Evolutionary conservation across 2,888 invertebrate species (phyloP), one percentile per base, ranked within the genome.

Genomic region (Atethmia centrago): DNA sequence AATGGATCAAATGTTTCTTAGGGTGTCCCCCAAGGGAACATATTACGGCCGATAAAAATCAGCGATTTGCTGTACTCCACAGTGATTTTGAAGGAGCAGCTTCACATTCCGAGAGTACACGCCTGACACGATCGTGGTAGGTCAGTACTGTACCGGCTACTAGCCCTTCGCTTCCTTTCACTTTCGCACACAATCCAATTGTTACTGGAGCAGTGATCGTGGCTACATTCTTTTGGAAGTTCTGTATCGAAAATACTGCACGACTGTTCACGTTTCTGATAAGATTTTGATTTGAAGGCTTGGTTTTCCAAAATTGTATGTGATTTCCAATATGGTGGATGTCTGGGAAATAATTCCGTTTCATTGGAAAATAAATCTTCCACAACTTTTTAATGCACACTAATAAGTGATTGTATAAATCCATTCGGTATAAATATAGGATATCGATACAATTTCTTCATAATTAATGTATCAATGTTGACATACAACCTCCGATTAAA

Each of bases 91-190:
- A 62, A 67, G 61, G 47, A 51, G 42, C 58, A 63, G 68, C 51
- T 62, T 69, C 40, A 72, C 55, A 74, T 74, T 85, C 28, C 56
- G 31, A 76, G 67, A 61, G 62, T 59, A 16, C 58, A 63, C 71
- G 61, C 55, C 61, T 58, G 65, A 62, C 49, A 56, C 62, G 71
- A 68, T 72, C 76, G 59, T 47, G 72, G 79, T 85, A 82, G 74
- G 85, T 82, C 82, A 75, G 71, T 81, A 79, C 67, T 81, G 76
- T 83, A 63, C 58, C 21, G 45, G 36, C 80, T 55, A n/a, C 64
- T 51, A 51, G 82, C 83, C 83, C 85, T 83, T 79, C 63, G 45
- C 80, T 66, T 76, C 83, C 83, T 84, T 85, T 84, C 85, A 85
- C 83, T 85, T 85, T 79, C 71, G 12, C 21, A 61, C 31, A 72